Evolutionary conservation across 2,113 vertebrate genomes (phyloP).

Genomic region (Cyprinodon variegatus): DNA sequence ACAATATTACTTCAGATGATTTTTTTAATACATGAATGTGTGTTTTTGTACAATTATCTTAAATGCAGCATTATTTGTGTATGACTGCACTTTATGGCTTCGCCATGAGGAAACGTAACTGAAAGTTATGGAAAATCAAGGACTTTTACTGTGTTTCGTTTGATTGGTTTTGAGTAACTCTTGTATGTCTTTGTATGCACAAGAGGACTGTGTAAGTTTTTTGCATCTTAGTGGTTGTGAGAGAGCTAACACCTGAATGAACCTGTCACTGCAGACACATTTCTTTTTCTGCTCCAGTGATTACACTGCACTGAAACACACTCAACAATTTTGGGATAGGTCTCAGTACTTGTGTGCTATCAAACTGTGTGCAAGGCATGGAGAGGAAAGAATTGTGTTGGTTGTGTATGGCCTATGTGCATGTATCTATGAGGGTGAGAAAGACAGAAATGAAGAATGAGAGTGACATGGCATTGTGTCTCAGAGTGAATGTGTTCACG

Average conservation of each 20-base stretch:
- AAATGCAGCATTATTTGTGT: too few species aligned
- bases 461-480: slow-evolving; percentile 55
- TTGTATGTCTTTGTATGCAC: slow-evolving; percentile 43
- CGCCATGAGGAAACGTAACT: slow-evolving; percentile 15
- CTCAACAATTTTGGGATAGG: slow-evolving; percentile 52
- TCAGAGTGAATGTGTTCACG: slow-evolving; percentile 44
- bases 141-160: slow-evolving; percentile 33
- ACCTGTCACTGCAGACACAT: slow-evolving; percentile 79
- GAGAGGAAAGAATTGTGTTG: slow-evolving; percentile 28
- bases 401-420: slow-evolving; percentile 35
- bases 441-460: slow-evolving; percentile 48
- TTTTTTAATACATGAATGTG: too few species aligned
- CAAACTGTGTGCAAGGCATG: neutral
- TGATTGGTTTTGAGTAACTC: slow-evolving; percentile 23
- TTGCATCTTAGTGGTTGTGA: slow-evolving; percentile 66
- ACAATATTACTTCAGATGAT: too few species aligned
- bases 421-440: slow-evolving; percentile 44
- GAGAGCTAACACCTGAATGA: slow-evolving; percentile 78
- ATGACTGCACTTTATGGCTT: neutral
- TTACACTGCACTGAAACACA: slow-evolving; percentile 68
- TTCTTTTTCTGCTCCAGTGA: slow-evolving; percentile 78
- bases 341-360: slow-evolving; percentile 38
- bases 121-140: slow-evolving; percentile 9
- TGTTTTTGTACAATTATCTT: too few species aligned
- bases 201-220: slow-evolving; percentile 68